Evolutionary conservation across 2,113 vertebrate genomes (phyloP), one percentile per base, ranked within the genome.

Genomic region (Nesoenas mayeri): DNA sequence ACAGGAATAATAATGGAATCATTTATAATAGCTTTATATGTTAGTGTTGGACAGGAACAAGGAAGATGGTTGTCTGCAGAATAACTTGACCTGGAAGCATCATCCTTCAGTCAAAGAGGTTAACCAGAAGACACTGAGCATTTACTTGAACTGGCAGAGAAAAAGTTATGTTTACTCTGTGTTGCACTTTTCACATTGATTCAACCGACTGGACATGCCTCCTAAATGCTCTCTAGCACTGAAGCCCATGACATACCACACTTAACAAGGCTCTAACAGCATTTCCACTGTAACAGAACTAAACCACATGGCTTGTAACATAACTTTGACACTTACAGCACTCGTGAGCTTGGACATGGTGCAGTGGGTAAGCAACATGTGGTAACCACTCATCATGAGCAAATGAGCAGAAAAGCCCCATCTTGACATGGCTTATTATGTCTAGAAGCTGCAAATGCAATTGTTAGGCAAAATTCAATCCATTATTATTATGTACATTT

Each of bases 241-340:
- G 94, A 91, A 98, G 94, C 94, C 42, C 88, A 70, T 97, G 97
- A 97, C 98, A 98, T 98, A 98, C 98, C 98, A 97, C 94, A 97
- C 94, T 98, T 98, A 98, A 98, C 97, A 98, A 98, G 98, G 98
- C 97, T 98, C 98, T 98, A 97, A 98, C 97, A 98, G 95, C 97
- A 94, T 98, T 99, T 97, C 93, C 96, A 92, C 98, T 99, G 98
- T 98, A 98, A 98, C 98, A 98, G 98, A 99, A 98, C 97, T 97
- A 88, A 99, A 99, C 98, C 98, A 99, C 97, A 98, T 99, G 98
- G 98, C 94, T 96, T 73, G 86, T 91, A 97, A 97, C 85, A 66
- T 82, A 94, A 94, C 96, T 93, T 89, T 95, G 97, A 97, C 96
- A 95, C 96, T 98, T 97, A 96, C 90, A 97, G 96, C 97, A 96